phyloP scores from a whole-genome alignment of 2,888 invertebrate species.

The Cyclophora albipunctata region DNA sequence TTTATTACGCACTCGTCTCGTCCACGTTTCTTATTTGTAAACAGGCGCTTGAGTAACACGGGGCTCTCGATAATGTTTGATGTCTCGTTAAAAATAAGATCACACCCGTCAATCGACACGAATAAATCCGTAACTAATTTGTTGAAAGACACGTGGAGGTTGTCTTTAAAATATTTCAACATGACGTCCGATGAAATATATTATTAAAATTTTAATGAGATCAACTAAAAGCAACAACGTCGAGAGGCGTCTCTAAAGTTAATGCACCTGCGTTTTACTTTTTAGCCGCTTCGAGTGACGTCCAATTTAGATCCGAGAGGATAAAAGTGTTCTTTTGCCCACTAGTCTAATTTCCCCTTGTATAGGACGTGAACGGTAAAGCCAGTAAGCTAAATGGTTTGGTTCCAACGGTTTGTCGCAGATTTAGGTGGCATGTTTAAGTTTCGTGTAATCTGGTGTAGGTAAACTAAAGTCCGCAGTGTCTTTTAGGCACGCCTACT shows the following conservation, averaged over 20 bases:
- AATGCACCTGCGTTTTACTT: conserved; percentile 23
- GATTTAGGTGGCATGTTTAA: conserved; percentile 68
- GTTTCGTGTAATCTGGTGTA: conserved; percentile 69
- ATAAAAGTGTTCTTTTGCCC: conserved; percentile 27
- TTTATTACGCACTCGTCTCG: conserved; percentile 71
- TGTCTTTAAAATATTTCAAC: conserved; percentile 53
- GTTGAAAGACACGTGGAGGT: conserved; percentile 60
- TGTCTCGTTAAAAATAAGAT: conserved; percentile 73
- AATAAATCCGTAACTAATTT: conserved; percentile 70
- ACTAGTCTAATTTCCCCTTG: conserved; percentile 32
- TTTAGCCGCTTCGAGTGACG: conserved; percentile 16
- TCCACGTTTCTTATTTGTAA: conserved; percentile 69
- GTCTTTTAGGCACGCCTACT: conserved; percentile 74
- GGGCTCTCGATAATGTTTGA: conserved; percentile 68
- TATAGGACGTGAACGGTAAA: conserved; percentile 37
- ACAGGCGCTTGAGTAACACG: conserved; percentile 64
- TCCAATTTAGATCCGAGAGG: conserved; percentile 26
- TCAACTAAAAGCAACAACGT: conserved; percentile 34
- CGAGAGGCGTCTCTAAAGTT: conserved; percentile 22
- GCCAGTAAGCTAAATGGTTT: conserved; percentile 44
- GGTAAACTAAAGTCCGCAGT: conserved; percentile 70
- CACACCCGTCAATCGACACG: conserved; percentile 59
- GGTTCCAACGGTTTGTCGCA: conserved; percentile 53
- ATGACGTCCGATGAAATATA: conserved; percentile 43
- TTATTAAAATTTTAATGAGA: conserved; percentile 66